Base-by-base conservation (phyloP, 2,113 vertebrate genomes). In the Pterophyllum scalare region DNA sequence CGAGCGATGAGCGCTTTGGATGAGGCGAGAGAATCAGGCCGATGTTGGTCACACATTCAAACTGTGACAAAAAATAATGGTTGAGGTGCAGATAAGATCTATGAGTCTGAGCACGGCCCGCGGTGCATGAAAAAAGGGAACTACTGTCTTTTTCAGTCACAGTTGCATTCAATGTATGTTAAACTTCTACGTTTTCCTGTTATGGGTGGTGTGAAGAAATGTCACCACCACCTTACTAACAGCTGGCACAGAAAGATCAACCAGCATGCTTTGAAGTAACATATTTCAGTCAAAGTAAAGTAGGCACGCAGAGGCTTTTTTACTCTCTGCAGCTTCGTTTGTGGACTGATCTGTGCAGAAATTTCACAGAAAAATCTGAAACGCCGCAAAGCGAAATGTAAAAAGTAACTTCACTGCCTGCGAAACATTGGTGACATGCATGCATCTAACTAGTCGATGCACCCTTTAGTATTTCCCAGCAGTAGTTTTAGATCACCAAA, bases 1-100 rank as follows among this genome's bases (percentile, higher is more conserved):
- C 28, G 65, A 52, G 65, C 20, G 24, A 70, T 26, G 43, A 15
- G 14, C 52, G 24, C 43, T 31, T 13, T 70, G 24, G 35, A 28
- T 2, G 3, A 9, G 9, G 59, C 58, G 40, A n/a, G 43, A 11
- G 65, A 52, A 52, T 59, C 57, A 64, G 64, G 22, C 17, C 60
- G 17, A 22, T 14, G 31, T 33, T 4, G 58, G 81, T 43, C 81
- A 59, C 61, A 87, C 65, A 72, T 67, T 26, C 57, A 75, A 59
- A n/a, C 1, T 22, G 3, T 59, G 3, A 74, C 62, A 1, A 81
- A 6, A 1, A 5, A 3, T 60, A 57, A 24, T 54, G 31, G 40
- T 67, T 59, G 7, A 52, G 2, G 33, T 60, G 17, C 64, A 49
- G 22, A 13, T 57, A 11, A 57, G 4, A 14, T 35, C 13, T 22